Base-by-base conservation (phyloP, 2,888 invertebrate genomes). In the Mythimna lalbum region DNA sequence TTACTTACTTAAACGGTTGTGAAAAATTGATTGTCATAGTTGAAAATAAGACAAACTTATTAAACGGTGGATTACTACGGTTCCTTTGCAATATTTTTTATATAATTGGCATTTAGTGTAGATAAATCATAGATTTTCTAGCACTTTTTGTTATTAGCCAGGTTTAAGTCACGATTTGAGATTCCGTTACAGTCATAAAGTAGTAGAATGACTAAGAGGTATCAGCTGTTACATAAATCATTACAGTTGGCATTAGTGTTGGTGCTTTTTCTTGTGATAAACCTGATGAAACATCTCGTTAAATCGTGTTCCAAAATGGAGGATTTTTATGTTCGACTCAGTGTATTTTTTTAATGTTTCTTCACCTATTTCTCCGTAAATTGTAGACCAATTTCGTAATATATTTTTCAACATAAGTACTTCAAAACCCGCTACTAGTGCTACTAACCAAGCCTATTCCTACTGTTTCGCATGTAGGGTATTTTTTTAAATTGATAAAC, bases 131-230 rank as follows among this genome's bases (percentile, higher is more conserved):
- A 36, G 23, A 75, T 77, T 57, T 50, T 69, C 27, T 59, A 43
- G 33, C 43, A 52, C 6, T 69, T 68, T 62, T 63, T 62, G 33
- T 59, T 17, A 17, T 36, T 14, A 50, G 14, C 21, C 27, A 9
- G 17, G 27, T 36, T 33, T 36, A 27, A 49, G 63, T 50, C 76
- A 76, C 69, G 69, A 60, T 53, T 56, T 12, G 55, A 50, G 21
- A 39, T 50, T 56, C 60, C 78, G 78, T 70, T 76, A 70, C 14
- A 23, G 23, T 61, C 36, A 23, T 77, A 76, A 73, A 75, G 21
- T 71, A 63, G 19, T 64, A 65, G n/a, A 31, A 47, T 36, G 10
- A 31, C 71, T 55, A 27, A 47, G 12, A 66, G 6, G 19, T 63
- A 21, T 43, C 4, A 33, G 31, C 6, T 57, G 14, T 56, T 14